Evolutionary conservation across 2,888 invertebrate genomes (phyloP), one percentile per base, ranked within the genome.

Genomic region (Rhingia rostrata): DNA sequence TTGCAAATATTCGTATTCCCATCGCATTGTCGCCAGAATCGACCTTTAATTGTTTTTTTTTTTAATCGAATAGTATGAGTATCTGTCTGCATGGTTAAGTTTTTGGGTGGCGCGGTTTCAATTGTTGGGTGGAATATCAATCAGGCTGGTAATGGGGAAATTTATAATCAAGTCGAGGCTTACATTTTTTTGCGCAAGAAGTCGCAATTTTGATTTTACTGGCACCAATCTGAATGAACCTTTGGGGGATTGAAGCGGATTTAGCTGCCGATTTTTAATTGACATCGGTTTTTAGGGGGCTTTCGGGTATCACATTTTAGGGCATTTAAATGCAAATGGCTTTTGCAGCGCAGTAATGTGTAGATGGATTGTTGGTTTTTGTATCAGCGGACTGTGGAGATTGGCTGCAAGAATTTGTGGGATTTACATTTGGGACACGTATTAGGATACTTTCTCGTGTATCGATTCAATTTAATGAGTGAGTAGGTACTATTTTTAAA

Each of bases 91-190:
- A n/a, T 35, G 35, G 35, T 49, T 12, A 12, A 14, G 39, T 47
- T 53, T 70, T 66, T 47, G 60, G 58, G 54, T 39, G 60, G 45
- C 9, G 37, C 53, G 72, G 43, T 49, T 74, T 58, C 41, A 66
- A 58, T 51, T 22, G 72, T 53, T 51, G 79, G 72, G 53, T 60
- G 60, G 79, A 79, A 79, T 79, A 79, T 61, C 54, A 79, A 79
- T 79, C 61, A 79, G 61, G 30, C 14, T 12, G 51, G 35, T 67
- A 75, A 75, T 75, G 66, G 60, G 41, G 66, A 67, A 67, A 67
- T 67, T 75, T 60, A 58, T 60, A 75, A 75, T 67, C 66, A 60
- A 72, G 9, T 35, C 56, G 60, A 30, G 51, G 51, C 47, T 39
- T 74, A 39, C 33, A 6, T 4, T 51, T 56, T 54, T 66, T 22